phyloP scores from a whole-genome alignment of 2,113 vertebrate species.

The Eira barbara region DNA sequence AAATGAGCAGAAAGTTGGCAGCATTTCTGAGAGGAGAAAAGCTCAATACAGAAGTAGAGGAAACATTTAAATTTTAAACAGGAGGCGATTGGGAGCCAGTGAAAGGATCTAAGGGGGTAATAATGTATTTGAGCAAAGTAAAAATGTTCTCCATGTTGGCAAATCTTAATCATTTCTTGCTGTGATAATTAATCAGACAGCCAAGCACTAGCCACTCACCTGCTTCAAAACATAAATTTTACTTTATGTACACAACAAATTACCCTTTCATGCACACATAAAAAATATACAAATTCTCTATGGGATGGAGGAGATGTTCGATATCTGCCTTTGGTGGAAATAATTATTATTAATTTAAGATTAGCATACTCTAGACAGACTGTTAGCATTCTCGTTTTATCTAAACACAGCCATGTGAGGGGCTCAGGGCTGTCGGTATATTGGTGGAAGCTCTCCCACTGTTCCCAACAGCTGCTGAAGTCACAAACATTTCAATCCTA shows the following conservation, averaged over 20 bases:
- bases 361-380: constrained; percentile 22
- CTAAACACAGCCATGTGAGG: constrained; percentile 63
- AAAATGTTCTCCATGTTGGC: constrained; percentile 54
- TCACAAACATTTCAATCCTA: constrained; percentile 76
- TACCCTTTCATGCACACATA: constrained; percentile 10
- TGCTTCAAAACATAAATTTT: constrained; percentile 65
- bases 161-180: constrained; percentile 69
- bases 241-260: constrained; percentile 41
- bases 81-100: neutral
- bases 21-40: constrained; percentile 12
- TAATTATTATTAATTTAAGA: constrained; percentile 78
- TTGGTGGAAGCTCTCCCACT: constrained; percentile 64
- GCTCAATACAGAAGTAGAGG: neutral
- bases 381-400: constrained; percentile 67
- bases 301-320: constrained; percentile 38
- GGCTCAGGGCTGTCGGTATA: constrained; percentile 53
- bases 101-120: constrained; percentile 48
- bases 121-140: constrained; percentile 59
- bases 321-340: constrained; percentile 70
- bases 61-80: constrained; percentile 59
- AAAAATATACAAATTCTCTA: constrained; percentile 28
- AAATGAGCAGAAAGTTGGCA: neutral
- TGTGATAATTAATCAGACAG: constrained; percentile 71
- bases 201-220: constrained; percentile 62
- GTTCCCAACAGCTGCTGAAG: constrained; percentile 80